Conservation (phyloP, 2,113 vertebrate species). For the Bujurquina vittata region DNA sequence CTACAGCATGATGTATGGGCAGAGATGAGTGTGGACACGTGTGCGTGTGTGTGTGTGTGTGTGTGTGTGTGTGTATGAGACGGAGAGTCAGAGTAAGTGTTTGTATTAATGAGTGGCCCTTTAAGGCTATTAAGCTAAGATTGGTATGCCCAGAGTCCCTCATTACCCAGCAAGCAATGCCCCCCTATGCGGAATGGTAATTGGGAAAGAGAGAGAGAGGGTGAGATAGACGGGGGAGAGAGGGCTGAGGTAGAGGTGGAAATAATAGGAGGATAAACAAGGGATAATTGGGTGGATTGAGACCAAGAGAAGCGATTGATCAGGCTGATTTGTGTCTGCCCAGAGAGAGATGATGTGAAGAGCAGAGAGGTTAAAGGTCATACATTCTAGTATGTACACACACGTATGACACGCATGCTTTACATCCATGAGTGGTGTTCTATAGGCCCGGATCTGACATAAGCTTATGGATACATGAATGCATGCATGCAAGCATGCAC, state of each 20-base stretch:
- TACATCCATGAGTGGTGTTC: conserved; percentile 9
- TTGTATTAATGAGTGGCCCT: conserved; percentile 84
- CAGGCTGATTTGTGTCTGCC: conserved; percentile 81
- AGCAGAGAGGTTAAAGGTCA: conserved; percentile 75
- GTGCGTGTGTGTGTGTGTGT: conserved; percentile 20
- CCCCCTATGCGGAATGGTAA: conserved; percentile 85
- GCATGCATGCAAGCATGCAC: background rate
- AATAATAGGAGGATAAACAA: conserved; percentile 69
- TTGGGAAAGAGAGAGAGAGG: conserved; percentile 73
- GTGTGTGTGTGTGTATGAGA: background rate
- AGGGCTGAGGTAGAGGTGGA: conserved; percentile 28
- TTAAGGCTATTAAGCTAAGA: conserved; percentile 88
- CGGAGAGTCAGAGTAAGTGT: conserved; percentile 52
- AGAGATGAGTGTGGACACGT: conserved; percentile 42
- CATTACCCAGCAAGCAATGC: conserved; percentile 83
- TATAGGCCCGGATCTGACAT: background rate
- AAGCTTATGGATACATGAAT: background rate
- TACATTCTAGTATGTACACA: conserved; percentile 31
- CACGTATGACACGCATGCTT: conserved; percentile 15
- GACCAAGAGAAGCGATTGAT: conserved; percentile 74
- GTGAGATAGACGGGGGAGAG: conserved; percentile 3
- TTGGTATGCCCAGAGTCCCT: conserved; percentile 86
- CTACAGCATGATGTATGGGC: conserved; percentile 44
- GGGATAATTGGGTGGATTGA: conserved; percentile 87
- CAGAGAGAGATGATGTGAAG: conserved; percentile 43